Evolutionary conservation across 2,888 invertebrate species (phyloP).

Genomic region (Penaeus monodon): DNA sequence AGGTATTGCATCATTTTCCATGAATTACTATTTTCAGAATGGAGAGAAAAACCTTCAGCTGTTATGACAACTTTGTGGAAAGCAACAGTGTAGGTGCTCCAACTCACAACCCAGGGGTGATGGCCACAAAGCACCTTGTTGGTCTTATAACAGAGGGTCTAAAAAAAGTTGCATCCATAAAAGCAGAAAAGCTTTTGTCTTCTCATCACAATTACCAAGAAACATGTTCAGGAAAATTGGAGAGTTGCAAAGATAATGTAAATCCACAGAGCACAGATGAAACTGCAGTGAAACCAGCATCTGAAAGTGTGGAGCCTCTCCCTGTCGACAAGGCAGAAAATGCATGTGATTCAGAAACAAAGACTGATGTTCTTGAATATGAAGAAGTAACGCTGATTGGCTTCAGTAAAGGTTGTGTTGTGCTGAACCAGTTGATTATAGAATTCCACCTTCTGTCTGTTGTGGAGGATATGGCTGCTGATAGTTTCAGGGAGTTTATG

Average conservation of each 20-base stretch:
- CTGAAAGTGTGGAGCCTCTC: no score
- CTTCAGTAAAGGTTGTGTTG: constrained; percentile 93
- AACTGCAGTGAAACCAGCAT: no score
- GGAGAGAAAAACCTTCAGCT: constrained; percentile 86
- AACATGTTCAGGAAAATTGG: not conserved
- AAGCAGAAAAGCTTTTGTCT: not conserved
- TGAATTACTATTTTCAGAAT: constrained; percentile 74
- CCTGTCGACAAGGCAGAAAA: no score
- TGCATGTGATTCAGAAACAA: no score
- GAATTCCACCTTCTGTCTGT: constrained; percentile 79
- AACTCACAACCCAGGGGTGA: constrained; percentile 80
- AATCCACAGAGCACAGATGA: not conserved
- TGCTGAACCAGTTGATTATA: constrained; percentile 88
- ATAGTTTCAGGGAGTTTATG: constrained; percentile 30
- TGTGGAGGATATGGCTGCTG: constrained; percentile 55
- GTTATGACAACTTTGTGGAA: constrained; percentile 89
- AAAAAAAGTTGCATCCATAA: constrained; percentile 4
- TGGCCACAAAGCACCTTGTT: constrained; percentile 81
- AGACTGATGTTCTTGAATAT: not conserved
- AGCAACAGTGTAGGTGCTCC: constrained; percentile 84
- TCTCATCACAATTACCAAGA: not conserved
- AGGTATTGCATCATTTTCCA: not conserved
- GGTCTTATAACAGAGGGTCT: constrained; percentile 68
- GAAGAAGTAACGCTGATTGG: constrained; percentile 75
- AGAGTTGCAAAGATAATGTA: no score